Base-by-base conservation (phyloP, 2,888 invertebrate genomes). In the Ceramica pisi region DNA sequence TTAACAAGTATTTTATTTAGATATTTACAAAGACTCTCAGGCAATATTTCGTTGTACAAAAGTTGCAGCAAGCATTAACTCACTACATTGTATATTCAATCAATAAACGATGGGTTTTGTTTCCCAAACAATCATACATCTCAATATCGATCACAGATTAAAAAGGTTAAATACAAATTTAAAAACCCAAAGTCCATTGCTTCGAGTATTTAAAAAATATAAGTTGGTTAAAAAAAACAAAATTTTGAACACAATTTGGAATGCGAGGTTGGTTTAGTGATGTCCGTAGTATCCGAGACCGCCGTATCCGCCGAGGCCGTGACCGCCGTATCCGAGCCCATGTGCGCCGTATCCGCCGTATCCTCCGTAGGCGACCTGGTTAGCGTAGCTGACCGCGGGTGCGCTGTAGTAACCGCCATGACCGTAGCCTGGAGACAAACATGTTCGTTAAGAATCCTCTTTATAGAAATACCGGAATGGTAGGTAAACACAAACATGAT, bases 21-120 rank as follows among this genome's bases (percentile, higher is more conserved):
- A 88, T 92, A 93, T 92, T 90, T 93, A 92, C 92, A 92, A 89
- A 91, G 86, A 82, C 79, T 87, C 85, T 80, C 76, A 81, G 81
- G 83, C 84, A 83, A 70, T 86, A 85, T 86, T 90, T 81, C 88
- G 88, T 89, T 88, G 87, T 91, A 88, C 65, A 89, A 88, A 80
- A 82, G 56, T 55, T 56, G 59, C 62, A 50, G 75, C 60, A 75
- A 71, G 65, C 64, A 44, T 57, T 38, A 57, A 46, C 59, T 67
- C 12, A 51, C 63, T 51, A 14, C 38, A 53, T 48, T 53, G 41
- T 26, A 56, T 51, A 68, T 51, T 71, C 62, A 72, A 68, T 61
- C 65, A 64, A 67, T 59, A 63, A 64, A 78, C 67, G 16, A 38
- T 48, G 65, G 71, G 60, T 65, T 63, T 64, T 53, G 53, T 4